Evolutionary conservation across 2,888 invertebrate species (phyloP).

Genomic region (Petrophora chlorosata): DNA sequence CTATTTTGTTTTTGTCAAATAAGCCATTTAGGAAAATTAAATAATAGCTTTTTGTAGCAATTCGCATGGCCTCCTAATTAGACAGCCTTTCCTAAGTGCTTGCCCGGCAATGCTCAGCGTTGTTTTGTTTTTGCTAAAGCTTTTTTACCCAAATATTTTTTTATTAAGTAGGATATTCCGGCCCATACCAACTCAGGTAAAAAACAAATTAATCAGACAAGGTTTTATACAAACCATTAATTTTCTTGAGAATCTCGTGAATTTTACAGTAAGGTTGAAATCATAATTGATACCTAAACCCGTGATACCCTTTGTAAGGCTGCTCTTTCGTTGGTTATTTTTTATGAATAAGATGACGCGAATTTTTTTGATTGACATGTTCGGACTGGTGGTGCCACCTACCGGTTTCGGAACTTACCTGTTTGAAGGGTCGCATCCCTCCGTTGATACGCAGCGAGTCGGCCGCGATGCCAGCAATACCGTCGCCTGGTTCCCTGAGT

Average conservation of each 20-base stretch:
- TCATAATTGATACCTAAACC: conserved; percentile 20
- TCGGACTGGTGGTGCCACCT: conserved; percentile 64
- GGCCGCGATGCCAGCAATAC: conserved; percentile 97
- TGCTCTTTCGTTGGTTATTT: conserved; percentile 3
- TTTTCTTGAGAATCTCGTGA: conserved; percentile 15
- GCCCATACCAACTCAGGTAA: conserved; percentile 3
- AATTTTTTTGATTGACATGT: conserved; percentile 8
- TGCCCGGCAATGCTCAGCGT: conserved; percentile 4
- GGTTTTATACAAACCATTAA: conserved; percentile 9
- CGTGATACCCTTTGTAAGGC: conserved; percentile 12
- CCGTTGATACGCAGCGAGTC: conserved; percentile 98
- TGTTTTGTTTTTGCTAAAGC: conserved; percentile 5
- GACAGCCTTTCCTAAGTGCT: conserved; percentile 40
- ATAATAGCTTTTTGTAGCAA: conserved; percentile 52
- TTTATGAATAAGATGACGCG: conserved; percentile 3
- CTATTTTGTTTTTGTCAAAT: conserved; percentile 9
- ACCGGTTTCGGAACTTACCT: conserved; percentile 85
- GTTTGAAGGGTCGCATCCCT: conserved; percentile 97
- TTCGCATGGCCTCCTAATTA: conserved; percentile 58
- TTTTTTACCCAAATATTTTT: conserved; percentile 9
- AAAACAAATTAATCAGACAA: conserved; percentile 11
- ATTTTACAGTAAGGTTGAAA: conserved; percentile 19
- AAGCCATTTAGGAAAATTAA: conserved; percentile 48
- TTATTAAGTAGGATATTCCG: conserved; percentile 3
- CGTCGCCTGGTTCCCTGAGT: conserved; percentile 91